Conservation (phyloP, 2,113 vertebrate species). For the Thymallus thymallus region DNA sequence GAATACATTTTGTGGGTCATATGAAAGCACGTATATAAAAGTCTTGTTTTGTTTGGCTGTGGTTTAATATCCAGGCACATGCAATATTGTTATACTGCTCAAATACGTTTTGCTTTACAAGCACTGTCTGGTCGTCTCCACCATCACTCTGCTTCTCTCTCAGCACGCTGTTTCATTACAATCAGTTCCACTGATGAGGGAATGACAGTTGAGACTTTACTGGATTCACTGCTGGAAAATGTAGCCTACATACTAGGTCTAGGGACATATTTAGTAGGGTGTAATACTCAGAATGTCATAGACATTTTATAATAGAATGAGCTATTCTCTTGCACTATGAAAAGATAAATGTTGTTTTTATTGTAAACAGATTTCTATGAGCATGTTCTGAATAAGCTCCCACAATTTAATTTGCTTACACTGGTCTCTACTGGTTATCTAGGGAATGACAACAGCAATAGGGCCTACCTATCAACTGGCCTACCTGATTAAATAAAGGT, state of each 20-base stretch:
- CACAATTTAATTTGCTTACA: neutral
- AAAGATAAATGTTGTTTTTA: neutral
- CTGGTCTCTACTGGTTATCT: constrained; percentile 4
- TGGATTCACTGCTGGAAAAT: constrained; percentile 39
- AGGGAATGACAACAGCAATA: neutral
- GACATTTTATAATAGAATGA: neutral
- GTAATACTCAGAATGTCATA: neutral
- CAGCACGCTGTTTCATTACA: constrained; percentile 6
- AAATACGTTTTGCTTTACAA: constrained; percentile 35
- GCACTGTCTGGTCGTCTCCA: constrained; percentile 15
- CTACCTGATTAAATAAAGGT: too few species aligned
- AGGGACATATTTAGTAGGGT: neutral
- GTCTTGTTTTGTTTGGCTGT: constrained; percentile 1
- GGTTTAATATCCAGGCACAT: constrained; percentile 28
- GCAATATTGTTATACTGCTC: constrained; percentile 8
- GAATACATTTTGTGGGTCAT: constrained; percentile 1
- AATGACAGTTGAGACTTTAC: constrained; percentile 29
- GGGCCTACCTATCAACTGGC: too few species aligned
- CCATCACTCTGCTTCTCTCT: constrained; percentile 26
- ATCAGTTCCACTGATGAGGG: constrained; percentile 26
- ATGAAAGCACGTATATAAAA: neutral
- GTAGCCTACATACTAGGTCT: neutral
- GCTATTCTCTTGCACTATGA: neutral
- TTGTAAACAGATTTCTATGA: too few species aligned
- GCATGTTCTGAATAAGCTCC: too few species aligned